These are phyloP conservation scores for Apis dorsata DNA, from an alignment of 1,140 invertebrate species.

Conservation along the genomic window DNA sequence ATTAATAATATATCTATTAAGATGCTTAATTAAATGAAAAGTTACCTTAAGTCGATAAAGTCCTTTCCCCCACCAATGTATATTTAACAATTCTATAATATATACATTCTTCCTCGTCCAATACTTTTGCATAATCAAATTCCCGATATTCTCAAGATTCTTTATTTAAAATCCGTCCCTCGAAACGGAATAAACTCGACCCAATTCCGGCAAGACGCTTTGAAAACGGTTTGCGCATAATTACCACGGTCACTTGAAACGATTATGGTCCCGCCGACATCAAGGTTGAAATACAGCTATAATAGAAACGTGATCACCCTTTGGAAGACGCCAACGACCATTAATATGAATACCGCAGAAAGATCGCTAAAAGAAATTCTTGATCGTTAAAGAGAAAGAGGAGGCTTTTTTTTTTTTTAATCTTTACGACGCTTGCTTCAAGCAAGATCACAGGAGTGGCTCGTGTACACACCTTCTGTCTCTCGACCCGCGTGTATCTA, in stretches of 20 bases:
- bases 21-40: too few relatives aligned
- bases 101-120: too few relatives aligned
- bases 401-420: neutral
- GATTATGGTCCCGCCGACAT: neutral
- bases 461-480: neutral
- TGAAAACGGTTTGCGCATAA: neutral
- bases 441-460: conserved; percentile 16
- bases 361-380: neutral
- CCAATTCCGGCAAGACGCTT: neutral
- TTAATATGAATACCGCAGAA: conserved; percentile 16
- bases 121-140: too few relatives aligned
- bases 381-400: too few relatives aligned
- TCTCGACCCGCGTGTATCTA: neutral
- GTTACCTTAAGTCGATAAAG: too few relatives aligned
- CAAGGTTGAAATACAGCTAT: neutral
- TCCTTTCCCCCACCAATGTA: too few relatives aligned
- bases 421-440: neutral
- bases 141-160: neutral
- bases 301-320: neutral
- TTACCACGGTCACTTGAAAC: conserved; percentile 12
- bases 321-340: neutral
- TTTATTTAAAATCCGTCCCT: neutral
- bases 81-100: too few relatives aligned
- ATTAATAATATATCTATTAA: too few relatives aligned
- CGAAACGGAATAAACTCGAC: conserved; percentile 4